Percentiles rank a stretch among this genome's conserved stretches.
Evolutionary conservation across 2,888 invertebrate species (phyloP).

Genomic region (Podotricha telesiphe): DNA sequence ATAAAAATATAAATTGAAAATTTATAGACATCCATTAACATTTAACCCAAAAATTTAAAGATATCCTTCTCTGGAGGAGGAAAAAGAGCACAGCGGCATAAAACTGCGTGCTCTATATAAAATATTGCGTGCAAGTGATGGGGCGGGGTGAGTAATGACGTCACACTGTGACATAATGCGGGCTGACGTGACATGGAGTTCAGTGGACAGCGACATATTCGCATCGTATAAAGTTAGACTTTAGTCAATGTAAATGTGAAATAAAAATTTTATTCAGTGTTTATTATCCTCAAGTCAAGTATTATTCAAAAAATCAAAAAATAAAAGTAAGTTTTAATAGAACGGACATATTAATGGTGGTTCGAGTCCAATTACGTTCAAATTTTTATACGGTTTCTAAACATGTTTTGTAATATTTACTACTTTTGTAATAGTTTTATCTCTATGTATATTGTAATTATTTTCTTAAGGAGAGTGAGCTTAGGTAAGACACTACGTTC

Average conservation of each 20-base stretch:
- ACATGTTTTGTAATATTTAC: too few species aligned
- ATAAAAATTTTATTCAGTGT: not conserved
- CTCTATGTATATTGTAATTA: too few species aligned
- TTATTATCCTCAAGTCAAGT: not conserved
- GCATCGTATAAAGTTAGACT: conserved; percentile 15
- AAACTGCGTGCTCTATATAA: conserved; percentile 39
- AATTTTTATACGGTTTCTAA: too few species aligned
- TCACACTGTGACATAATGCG: conserved; percentile 54
- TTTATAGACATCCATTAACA: conserved; percentile 31
- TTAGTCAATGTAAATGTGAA: not conserved
- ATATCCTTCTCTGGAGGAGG: conserved; percentile 37
- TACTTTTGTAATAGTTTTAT: too few species aligned
- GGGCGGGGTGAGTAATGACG: conserved; percentile 63
- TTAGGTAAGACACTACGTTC: too few species aligned
- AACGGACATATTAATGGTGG: too few species aligned
- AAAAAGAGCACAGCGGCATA: conserved; percentile 35
- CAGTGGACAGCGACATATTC: conserved; percentile 37
- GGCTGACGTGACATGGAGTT: conserved; percentile 41
- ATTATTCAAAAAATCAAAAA: too few species aligned
- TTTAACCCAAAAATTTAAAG: conserved; percentile 36
- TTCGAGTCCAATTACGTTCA: too few species aligned
- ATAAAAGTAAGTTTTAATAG: too few species aligned
- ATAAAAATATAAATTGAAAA: conserved; percentile 3
- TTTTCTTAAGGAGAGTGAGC: too few species aligned
- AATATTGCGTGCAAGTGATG: conserved; percentile 52